phyloP scores from a whole-genome alignment of 2,113 vertebrate genomes.

The Lamprotornis superbus region DNA sequence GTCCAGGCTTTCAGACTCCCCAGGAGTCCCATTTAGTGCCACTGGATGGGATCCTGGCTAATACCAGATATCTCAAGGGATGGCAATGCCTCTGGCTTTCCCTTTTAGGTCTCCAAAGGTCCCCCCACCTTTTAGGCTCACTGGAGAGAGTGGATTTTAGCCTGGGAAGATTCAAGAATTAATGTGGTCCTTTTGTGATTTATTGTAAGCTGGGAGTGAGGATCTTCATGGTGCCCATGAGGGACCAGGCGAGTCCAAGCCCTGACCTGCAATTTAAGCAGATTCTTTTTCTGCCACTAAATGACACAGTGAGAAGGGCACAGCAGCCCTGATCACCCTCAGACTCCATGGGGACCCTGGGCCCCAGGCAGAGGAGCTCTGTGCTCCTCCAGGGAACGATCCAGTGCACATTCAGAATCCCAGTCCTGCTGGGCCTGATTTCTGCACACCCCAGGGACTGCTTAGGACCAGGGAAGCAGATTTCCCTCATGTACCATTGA shows the following conservation, averaged over 20 bases:
- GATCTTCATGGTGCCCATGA: not conserved
- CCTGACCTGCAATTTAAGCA: not conserved
- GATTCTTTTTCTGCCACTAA: not conserved
- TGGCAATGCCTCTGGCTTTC: not conserved
- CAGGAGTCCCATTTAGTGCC: not conserved
- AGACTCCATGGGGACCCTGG: not conserved
- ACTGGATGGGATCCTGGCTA: not conserved
- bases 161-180: not conserved
- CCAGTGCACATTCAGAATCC: not conserved
- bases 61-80: not conserved
- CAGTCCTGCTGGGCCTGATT: not conserved
- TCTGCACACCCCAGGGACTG: not conserved
- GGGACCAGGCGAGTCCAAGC: not conserved
- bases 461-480: not conserved
- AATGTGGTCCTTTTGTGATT: not conserved
- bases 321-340: not conserved
- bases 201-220: not conserved
- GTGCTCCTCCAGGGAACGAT: not conserved
- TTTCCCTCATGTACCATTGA: conserved; percentile 1
- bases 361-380: not conserved
- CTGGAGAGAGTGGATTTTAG: not conserved
- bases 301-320: not conserved
- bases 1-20: not conserved
- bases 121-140: not conserved
- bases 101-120: not conserved